A percentile compares a stretch with the other conserved stretches of the same genome.
phyloP scores from a whole-genome alignment of 2,797 vertebrate genomes.

The Aplochiton taeniatus region DNA sequence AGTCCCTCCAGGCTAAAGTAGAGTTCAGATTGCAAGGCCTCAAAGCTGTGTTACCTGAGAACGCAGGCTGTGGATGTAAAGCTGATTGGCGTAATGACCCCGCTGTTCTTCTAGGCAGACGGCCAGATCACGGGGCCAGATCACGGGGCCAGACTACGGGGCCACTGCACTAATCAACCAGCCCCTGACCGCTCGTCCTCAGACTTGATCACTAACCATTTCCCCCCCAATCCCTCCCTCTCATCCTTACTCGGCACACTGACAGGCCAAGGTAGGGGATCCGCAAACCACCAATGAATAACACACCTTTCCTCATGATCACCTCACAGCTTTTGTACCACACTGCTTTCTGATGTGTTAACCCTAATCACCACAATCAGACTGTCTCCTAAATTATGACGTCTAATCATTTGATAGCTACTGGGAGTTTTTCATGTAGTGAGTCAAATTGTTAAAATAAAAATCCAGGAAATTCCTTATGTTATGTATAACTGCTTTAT shows the following conservation, averaged over 20 bases:
- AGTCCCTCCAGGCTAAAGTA: no score
- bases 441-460: no score
- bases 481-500: not conserved
- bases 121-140: constrained; percentile 47
- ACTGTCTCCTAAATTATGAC: no score
- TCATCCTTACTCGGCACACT: constrained; percentile 57
- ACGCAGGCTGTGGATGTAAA: no score
- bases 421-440: no score
- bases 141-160: constrained; percentile 70
- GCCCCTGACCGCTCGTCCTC: constrained; percentile 44
- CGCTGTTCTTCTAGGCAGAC: constrained; percentile 73
- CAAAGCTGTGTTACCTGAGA: constrained; percentile 5
- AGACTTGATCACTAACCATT: constrained; percentile 58
- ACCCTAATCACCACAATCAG: not conserved
- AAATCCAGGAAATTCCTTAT: no score
- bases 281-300: constrained; percentile 35
- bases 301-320: constrained; percentile 24
- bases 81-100: constrained; percentile 44
- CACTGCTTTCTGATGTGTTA: not conserved
- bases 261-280: constrained; percentile 67
- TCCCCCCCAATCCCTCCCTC: constrained; percentile 32
- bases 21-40: not conserved
- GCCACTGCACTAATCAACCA: constrained; percentile 57
- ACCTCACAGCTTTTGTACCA: not conserved
- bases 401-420: no score